These are phyloP conservation scores for Chlorops oryzae DNA, from an alignment of 1,140 invertebrate species.

Conservation along the genomic window DNA sequence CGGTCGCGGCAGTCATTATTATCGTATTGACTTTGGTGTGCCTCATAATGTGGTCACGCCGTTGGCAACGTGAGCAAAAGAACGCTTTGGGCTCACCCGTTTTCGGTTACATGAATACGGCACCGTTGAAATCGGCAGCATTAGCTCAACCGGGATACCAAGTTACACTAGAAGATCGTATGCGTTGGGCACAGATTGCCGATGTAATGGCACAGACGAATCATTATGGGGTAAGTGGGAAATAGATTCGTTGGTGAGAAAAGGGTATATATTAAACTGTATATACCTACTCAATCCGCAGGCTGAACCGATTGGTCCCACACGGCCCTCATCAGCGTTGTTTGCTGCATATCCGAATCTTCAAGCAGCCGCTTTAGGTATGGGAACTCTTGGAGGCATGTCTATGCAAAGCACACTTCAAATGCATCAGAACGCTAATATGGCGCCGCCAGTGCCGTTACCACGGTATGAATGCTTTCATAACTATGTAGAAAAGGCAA, in stretches of 20 bases:
- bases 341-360: slow-evolving; percentile 69
- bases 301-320: slow-evolving; percentile 61
- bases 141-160: slow-evolving; percentile 59
- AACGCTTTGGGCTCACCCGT: slow-evolving; percentile 68
- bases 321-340: slow-evolving; percentile 74
- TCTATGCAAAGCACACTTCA: slow-evolving; percentile 54
- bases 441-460: slow-evolving; percentile 65
- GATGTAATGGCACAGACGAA: slow-evolving; percentile 77
- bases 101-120: slow-evolving; percentile 74
- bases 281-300: slow-evolving; percentile 27
- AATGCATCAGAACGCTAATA: slow-evolving; percentile 38
- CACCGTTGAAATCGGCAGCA: slow-evolving; percentile 61
- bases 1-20: slow-evolving; percentile 78
- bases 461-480: slow-evolving; percentile 51
- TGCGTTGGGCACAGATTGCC: slow-evolving; percentile 78
- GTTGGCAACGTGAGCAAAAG: slow-evolving; percentile 83
- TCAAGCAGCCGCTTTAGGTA: slow-evolving; percentile 35
- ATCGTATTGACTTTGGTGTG: slow-evolving; percentile 80
- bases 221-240: slow-evolving; percentile 65
- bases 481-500: slow-evolving; percentile 9
- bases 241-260: neutral
- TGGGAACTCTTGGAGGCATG: slow-evolving; percentile 43
- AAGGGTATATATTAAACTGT: neutral
- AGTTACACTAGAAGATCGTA: slow-evolving; percentile 66
- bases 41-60: slow-evolving; percentile 86